phyloP scores from a whole-genome alignment of 1,140 invertebrate genomes.

The Probaryconus sp. region DNA sequence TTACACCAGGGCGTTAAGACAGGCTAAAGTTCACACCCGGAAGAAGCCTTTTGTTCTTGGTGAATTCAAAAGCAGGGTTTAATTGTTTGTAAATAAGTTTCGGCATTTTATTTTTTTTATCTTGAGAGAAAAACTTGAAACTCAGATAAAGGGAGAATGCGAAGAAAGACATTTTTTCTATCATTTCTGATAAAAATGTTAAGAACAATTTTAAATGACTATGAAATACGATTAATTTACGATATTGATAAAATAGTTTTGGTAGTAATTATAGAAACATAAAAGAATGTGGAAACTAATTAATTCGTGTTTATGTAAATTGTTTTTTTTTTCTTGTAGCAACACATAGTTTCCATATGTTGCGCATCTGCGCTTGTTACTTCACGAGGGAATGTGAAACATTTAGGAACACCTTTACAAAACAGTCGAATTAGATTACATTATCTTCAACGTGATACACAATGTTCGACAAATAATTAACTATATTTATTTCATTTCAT shows the following conservation, averaged over 20 bases:
- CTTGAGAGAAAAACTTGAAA: too few species aligned
- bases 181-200: too few species aligned
- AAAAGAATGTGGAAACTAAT: slow-evolving; percentile 7
- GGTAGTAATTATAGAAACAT: neutral
- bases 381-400: slow-evolving; percentile 8
- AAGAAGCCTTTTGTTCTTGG: slow-evolving; percentile 20
- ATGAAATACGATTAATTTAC: too few species aligned
- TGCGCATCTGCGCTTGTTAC: slow-evolving; percentile 22
- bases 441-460: too few species aligned
- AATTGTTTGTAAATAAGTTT: slow-evolving; percentile 15
- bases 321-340: neutral
- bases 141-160: neutral
- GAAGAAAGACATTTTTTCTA: too few species aligned
- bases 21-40: slow-evolving; percentile 16
- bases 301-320: slow-evolving; percentile 3
- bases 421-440: too few species aligned
- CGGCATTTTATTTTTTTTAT: neutral
- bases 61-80: slow-evolving; percentile 1
- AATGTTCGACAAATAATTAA: too few species aligned
- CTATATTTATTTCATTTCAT: too few species aligned
- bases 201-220: too few species aligned
- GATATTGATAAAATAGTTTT: neutral
- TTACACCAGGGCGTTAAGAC: slow-evolving; percentile 12
- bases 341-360: slow-evolving; percentile 28
- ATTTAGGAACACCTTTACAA: slow-evolving; percentile 33